A percentile compares a stretch with the other conserved stretches of the same genome.
Conservation (phyloP, 2,113 vertebrate genomes). For the Brachypteracias leptosomus region DNA sequence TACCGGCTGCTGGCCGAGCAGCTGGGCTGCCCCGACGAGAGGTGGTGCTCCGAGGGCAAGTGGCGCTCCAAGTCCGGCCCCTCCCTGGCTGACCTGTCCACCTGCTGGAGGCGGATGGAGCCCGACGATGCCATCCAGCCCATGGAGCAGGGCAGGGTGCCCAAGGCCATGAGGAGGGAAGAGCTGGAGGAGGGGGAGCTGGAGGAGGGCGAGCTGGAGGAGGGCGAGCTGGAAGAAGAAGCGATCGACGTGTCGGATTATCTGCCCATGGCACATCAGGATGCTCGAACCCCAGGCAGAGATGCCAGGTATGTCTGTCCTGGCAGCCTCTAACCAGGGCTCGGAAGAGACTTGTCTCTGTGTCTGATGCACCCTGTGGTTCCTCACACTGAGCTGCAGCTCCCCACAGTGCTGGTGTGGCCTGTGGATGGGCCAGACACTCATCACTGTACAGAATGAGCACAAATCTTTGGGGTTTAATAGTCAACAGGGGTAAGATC, state of each 20-base stretch:
- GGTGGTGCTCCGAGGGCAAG: constrained; percentile 74
- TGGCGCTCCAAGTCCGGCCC: constrained; percentile 75
- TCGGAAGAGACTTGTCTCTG: neutral
- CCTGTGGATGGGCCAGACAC: neutral
- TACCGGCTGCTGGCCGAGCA: constrained; percentile 65
- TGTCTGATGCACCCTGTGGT: neutral
- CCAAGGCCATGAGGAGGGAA: constrained; percentile 72
- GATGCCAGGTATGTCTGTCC: constrained; percentile 61
- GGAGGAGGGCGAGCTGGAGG: constrained; percentile 77
- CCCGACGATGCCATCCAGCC: constrained; percentile 72
- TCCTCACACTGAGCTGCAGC: neutral
- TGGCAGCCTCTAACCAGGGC: neutral
- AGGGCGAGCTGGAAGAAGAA: constrained; percentile 74
- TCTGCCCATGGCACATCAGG: constrained; percentile 59
- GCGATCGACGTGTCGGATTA: constrained; percentile 53
- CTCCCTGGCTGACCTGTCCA: constrained; percentile 56
- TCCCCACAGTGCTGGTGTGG: fast-evolving
- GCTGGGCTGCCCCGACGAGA: constrained; percentile 71
- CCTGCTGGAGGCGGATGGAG: constrained; percentile 76
- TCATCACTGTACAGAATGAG: neutral
- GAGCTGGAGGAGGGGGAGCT: constrained; percentile 79
- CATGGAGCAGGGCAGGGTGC: constrained; percentile 67
- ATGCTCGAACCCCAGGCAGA: constrained; percentile 58
- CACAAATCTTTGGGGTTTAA: neutral
- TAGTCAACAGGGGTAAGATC: neutral